phyloP scores from a whole-genome alignment of 2,113 vertebrate genomes.

The Prietella phreatophila region DNA sequence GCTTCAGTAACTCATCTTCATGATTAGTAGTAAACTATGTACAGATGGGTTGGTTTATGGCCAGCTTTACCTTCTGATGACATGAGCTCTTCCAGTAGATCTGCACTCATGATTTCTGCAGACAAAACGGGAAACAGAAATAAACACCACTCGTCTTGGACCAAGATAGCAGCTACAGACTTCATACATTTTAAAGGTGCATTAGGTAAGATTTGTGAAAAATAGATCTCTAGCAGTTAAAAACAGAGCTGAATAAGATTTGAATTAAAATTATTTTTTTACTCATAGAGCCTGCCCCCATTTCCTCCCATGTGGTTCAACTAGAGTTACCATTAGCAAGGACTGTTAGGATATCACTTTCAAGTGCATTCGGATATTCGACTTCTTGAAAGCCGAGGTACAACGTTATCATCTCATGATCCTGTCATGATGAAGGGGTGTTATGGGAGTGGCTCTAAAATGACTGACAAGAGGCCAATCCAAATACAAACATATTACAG shows the following conservation, averaged over 20 bases:
- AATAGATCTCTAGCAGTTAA: not conserved
- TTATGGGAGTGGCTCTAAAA: too few relatives aligned
- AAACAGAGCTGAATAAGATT: not conserved
- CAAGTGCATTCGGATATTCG: not conserved
- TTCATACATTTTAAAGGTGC: not conserved
- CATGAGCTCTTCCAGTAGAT: slow-evolving; percentile 94
- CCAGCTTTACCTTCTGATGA: slow-evolving; percentile 87
- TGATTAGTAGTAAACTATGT: slow-evolving; percentile 43
- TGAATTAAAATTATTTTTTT: not conserved
- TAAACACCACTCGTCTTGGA: not conserved
- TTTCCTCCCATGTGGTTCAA: not conserved
- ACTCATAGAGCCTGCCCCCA: not conserved
- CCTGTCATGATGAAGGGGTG: too few relatives aligned
- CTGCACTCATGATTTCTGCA: slow-evolving; percentile 89
- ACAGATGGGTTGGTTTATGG: slow-evolving; percentile 34
- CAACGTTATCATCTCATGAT: too few relatives aligned
- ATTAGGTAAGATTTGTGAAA: not conserved
- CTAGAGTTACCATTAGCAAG: not conserved
- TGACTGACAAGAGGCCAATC: too few relatives aligned
- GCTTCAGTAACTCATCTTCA: not conserved
- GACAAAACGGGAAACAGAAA: slow-evolving; percentile 8
- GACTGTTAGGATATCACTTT: not conserved
- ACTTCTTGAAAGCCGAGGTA: too few relatives aligned
- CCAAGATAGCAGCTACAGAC: not conserved
- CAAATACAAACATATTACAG: not conserved